These are phyloP conservation scores for Chloroclysta siterata DNA, from an alignment of 2,888 invertebrate genomes.

Conservation along the genomic window DNA sequence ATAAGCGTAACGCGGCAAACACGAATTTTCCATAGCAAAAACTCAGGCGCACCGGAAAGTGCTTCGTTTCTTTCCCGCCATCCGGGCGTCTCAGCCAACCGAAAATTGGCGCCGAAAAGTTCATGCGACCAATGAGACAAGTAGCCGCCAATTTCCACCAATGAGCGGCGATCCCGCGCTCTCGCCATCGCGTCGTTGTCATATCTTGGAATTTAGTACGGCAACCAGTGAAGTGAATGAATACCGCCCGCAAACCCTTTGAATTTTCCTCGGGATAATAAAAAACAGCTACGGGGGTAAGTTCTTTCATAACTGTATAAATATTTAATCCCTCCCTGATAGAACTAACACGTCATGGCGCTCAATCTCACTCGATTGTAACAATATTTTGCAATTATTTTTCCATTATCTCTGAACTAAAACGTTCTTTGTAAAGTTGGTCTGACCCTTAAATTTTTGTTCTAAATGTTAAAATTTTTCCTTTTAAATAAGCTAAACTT, in stretches of 20 bases:
- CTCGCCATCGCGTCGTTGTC: conserved; percentile 82
- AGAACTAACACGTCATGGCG: conserved; percentile 46
- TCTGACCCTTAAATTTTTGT: conserved; percentile 19
- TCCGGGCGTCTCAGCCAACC: conserved; percentile 81
- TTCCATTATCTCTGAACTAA: conserved; percentile 49
- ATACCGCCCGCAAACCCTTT: conserved; percentile 81
- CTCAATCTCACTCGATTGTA: conserved; percentile 35
- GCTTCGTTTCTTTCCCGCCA: conserved; percentile 78
- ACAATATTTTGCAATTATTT: conserved; percentile 59
- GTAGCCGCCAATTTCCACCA: conserved; percentile 82
- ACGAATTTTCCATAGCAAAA: conserved; percentile 75
- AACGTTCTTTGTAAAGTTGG: conserved; percentile 27
- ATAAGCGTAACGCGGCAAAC: conserved; percentile 72
- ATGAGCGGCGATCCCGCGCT: conserved; percentile 79
- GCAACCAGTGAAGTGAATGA: conserved; percentile 80
- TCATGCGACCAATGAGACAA: conserved; percentile 65
- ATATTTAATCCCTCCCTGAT: conserved; percentile 36
- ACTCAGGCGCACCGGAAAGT: conserved; percentile 78
- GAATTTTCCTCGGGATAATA: conserved; percentile 74
- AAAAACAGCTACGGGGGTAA: conserved; percentile 68
- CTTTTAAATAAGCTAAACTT: background rate
- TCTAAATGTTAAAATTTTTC: conserved; percentile 26
- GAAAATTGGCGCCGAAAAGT: conserved; percentile 82
- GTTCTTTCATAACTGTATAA: conserved; percentile 42
- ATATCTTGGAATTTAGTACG: conserved; percentile 84